Evolutionary conservation across 2,888 invertebrate genomes (phyloP).

Genomic region (Trimorus sp.): DNA sequence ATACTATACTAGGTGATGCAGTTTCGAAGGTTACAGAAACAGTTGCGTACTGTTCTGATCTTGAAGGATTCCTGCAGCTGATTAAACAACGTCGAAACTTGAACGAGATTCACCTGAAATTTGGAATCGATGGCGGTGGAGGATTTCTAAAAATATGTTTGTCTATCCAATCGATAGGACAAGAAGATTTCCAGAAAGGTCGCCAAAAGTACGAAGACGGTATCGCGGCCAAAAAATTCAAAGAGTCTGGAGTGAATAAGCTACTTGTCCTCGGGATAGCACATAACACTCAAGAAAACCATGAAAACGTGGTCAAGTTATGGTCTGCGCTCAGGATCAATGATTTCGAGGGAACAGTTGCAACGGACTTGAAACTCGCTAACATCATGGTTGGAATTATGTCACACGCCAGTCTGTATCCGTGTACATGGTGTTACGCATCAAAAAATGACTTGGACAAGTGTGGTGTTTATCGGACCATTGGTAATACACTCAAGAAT

Average conservation of each 20-base stretch:
- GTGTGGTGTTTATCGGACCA: background rate
- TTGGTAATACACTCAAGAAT: background rate
- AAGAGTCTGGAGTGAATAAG: constrained; percentile 33
- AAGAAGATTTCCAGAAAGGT: background rate
- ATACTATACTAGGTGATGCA: background rate
- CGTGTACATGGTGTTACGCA: constrained; percentile 35
- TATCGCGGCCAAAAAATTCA: constrained; percentile 12
- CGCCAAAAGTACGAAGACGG: too few species aligned
- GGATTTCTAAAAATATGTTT: constrained; percentile 37
- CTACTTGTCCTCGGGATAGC: constrained; percentile 26
- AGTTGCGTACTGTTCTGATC: constrained; percentile 6
- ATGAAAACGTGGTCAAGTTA: constrained; percentile 23
- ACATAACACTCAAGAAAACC: constrained; percentile 35
- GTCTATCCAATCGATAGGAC: constrained; percentile 13
- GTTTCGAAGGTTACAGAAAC: background rate
- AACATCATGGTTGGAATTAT: constrained; percentile 42
- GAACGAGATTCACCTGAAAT: constrained; percentile 17
- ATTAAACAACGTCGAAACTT: constrained; percentile 29
- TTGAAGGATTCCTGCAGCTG: constrained; percentile 13
- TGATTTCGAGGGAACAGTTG: constrained; percentile 23
- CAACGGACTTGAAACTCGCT: constrained; percentile 42
- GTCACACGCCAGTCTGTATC: constrained; percentile 25
- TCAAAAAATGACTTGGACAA: constrained; percentile 25
- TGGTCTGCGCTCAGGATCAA: constrained; percentile 31
- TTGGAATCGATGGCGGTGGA: constrained; percentile 22